A percentile compares a stretch with the other conserved stretches of the same genome.
Evolutionary conservation across 1,140 invertebrate genomes (phyloP).

Genomic region (Zaprionus taronus): DNA sequence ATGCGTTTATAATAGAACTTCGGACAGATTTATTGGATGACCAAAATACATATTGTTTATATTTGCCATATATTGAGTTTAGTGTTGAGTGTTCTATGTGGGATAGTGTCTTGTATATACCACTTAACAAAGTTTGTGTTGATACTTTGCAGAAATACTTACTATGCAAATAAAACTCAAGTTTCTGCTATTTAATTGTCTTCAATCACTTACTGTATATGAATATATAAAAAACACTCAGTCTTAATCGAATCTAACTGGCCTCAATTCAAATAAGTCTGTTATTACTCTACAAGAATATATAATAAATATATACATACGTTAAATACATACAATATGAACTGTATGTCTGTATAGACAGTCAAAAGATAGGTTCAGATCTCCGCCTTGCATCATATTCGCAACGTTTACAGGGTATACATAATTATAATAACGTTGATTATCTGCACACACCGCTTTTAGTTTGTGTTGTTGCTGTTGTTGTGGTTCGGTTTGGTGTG

Average conservation of each 20-base stretch:
- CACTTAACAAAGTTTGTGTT: no score
- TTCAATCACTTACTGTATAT: neutral
- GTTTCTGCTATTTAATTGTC: no score
- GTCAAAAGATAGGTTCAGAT: neutral
- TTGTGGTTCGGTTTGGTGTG: neutral
- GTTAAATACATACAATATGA: neutral
- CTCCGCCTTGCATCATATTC: neutral
- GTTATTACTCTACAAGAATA: neutral
- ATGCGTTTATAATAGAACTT: no score
- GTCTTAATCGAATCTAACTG: neutral
- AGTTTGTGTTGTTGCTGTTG: neutral
- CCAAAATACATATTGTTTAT: no score
- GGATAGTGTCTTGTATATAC: no score
- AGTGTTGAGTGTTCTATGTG: no score
- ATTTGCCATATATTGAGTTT: no score
- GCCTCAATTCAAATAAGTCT: neutral
- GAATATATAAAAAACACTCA: neutral
- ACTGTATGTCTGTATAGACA: neutral
- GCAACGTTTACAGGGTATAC: slow-evolving; percentile 1
- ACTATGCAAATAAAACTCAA: no score
- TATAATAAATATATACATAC: neutral
- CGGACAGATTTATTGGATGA: no score
- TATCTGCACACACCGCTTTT: neutral
- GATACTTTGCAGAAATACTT: no score
- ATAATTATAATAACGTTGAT: slow-evolving; percentile 1